Evolutionary conservation across 2,797 vertebrate species (phyloP).

Genomic region (Hydrolagus colliei): DNA sequence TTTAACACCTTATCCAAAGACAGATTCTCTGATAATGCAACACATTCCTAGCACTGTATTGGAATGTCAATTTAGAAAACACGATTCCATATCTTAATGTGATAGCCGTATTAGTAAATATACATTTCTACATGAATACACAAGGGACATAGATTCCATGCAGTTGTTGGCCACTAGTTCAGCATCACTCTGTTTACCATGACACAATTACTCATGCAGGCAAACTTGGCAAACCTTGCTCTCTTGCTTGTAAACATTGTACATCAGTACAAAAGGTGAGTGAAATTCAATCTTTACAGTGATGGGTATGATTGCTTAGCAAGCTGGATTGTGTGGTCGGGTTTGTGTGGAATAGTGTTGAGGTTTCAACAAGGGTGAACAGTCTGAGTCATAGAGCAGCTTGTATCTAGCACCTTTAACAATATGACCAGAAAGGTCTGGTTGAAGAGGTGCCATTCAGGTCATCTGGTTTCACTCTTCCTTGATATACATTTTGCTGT

Average conservation of each 20-base stretch:
- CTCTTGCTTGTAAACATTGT: neutral
- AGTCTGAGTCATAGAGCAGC: no score
- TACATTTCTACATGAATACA: neutral
- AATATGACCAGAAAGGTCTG: no score
- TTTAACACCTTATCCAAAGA: no score
- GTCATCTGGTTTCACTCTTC: no score
- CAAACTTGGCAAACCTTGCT: neutral
- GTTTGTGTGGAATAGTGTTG: neutral
- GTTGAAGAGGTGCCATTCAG: no score
- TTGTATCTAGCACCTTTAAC: no score
- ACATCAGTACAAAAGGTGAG: neutral
- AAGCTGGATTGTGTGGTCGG: neutral
- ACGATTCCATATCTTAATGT: no score
- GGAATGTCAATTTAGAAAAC: no score
- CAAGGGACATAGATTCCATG: neutral
- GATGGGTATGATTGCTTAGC: neutral
- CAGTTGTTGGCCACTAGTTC: neutral
- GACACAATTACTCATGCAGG: slow-evolving; percentile 12
- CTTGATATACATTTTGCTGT: no score
- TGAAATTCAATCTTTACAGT: neutral
- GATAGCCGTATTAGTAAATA: neutral
- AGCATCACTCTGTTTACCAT: neutral
- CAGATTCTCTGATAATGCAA: no score
- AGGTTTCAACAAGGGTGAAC: no score
- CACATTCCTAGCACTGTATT: no score